Percentiles rank a stretch among this genome's conserved stretches.
Evolutionary conservation across 2,113 vertebrate species (phyloP).

Genomic region (Spheniscus mendiculus): DNA sequence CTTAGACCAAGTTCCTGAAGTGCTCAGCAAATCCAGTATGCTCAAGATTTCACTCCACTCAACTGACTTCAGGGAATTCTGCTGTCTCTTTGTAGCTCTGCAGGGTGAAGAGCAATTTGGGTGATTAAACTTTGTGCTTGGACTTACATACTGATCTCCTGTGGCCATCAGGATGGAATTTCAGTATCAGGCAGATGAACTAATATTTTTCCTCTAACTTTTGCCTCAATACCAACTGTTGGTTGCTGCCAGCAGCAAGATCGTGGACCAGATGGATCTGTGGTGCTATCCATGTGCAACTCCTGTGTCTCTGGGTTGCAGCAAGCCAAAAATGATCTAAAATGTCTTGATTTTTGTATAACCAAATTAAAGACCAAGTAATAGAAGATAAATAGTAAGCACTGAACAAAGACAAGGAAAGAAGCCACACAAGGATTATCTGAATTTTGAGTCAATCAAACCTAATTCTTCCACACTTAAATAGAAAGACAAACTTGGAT

Average conservation of each 20-base stretch:
- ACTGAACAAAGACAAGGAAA: neutral
- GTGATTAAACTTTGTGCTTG: neutral
- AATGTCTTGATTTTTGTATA: neutral
- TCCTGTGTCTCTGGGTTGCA: neutral
- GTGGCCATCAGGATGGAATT: slow-evolving; percentile 11
- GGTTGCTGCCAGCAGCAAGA: neutral
- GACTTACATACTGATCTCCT: slow-evolving; percentile 1
- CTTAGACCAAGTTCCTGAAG: neutral
- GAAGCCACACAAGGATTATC: neutral
- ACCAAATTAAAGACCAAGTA: neutral
- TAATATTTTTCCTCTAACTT: neutral
- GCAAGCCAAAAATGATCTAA: neutral
- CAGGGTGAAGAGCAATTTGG: neutral
- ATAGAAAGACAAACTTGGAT: neutral
- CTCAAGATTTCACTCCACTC: neutral
- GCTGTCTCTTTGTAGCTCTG: slow-evolving; percentile 9
- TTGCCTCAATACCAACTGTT: neutral
- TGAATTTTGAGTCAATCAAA: neutral
- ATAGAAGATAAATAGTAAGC: neutral
- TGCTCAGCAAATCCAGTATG: neutral
- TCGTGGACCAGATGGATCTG: neutral
- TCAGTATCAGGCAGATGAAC: neutral
- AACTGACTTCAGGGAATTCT: neutral
- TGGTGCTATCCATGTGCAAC: neutral
- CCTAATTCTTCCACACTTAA: neutral